Percentiles rank a stretch among this genome's conserved stretches.
Evolutionary conservation across 2,797 vertebrate genomes (phyloP).

Genomic region (Cyprinella venusta): DNA sequence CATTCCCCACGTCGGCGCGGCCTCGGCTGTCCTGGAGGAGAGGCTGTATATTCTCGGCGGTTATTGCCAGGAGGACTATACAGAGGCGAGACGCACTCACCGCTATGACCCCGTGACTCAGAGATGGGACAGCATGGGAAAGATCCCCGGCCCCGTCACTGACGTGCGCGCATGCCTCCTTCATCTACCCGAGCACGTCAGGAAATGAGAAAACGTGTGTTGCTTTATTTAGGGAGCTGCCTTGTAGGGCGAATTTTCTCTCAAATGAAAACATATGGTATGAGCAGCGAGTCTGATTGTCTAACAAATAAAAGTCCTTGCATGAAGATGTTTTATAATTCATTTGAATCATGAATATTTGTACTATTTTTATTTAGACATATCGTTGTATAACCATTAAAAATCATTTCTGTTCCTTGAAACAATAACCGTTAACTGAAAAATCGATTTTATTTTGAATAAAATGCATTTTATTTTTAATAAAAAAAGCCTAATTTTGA

Average conservation of each 20-base stretch:
- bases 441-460: too few relatives aligned
- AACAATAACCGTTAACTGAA: too few relatives aligned
- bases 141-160: conserved; percentile 71
- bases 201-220: conserved; percentile 54
- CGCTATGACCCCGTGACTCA: conserved; percentile 70
- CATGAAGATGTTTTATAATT: not conserved
- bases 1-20: conserved; percentile 75
- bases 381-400: too few relatives aligned
- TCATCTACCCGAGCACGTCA: conserved; percentile 62
- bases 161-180: conserved; percentile 76
- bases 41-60: conserved; percentile 79
- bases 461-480: too few relatives aligned
- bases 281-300: not conserved
- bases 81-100: conserved; percentile 75
- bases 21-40: conserved; percentile 75
- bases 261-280: not conserved
- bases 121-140: conserved; percentile 76
- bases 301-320: not conserved
- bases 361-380: too few relatives aligned
- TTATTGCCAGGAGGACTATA: conserved; percentile 78
- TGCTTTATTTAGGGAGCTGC: not conserved
- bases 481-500: too few relatives aligned
- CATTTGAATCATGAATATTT: not conserved
- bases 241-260: not conserved
- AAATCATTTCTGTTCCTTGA: too few relatives aligned